Conservation (phyloP, 1,140 invertebrate species). For the Papilio polyxenes region DNA sequence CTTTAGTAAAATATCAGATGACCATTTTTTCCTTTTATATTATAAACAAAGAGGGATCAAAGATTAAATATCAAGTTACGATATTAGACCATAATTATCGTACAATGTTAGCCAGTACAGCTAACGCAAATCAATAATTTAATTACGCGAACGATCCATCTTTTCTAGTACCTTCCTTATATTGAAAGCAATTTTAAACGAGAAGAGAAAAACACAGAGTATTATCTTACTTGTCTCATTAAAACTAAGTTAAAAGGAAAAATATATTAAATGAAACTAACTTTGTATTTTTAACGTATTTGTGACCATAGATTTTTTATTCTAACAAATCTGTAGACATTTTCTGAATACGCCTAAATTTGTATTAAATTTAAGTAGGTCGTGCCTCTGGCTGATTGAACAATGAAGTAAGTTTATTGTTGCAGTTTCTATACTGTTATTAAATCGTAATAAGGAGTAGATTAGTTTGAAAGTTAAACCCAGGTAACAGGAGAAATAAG, state of each 20-base stretch:
- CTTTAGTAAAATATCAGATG: not conserved
- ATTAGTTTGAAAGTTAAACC: no score
- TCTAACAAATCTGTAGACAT: no score
- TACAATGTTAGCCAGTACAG: constrained; percentile 12
- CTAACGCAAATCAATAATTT: not conserved
- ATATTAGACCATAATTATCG: not conserved
- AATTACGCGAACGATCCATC: not conserved
- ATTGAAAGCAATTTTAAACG: constrained; percentile 1
- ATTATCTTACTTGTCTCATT: not conserved
- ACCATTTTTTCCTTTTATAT: not conserved
- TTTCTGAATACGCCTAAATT: no score
- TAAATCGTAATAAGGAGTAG: no score
- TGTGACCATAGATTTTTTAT: no score
- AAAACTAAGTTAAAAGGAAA: not conserved
- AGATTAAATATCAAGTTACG: not conserved
- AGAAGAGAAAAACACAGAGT: not conserved
- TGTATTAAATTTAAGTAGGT: no score
- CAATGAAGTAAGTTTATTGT: no score
- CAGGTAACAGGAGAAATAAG: no score
- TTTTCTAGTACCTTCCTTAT: not conserved
- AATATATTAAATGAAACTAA: not conserved
- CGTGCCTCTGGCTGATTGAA: no score
- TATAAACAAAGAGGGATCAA: not conserved
- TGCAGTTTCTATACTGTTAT: no score
- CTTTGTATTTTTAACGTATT: not conserved